Evolutionary conservation across 2,797 vertebrate genomes (phyloP).

Genomic region (Nyctibius grandis): DNA sequence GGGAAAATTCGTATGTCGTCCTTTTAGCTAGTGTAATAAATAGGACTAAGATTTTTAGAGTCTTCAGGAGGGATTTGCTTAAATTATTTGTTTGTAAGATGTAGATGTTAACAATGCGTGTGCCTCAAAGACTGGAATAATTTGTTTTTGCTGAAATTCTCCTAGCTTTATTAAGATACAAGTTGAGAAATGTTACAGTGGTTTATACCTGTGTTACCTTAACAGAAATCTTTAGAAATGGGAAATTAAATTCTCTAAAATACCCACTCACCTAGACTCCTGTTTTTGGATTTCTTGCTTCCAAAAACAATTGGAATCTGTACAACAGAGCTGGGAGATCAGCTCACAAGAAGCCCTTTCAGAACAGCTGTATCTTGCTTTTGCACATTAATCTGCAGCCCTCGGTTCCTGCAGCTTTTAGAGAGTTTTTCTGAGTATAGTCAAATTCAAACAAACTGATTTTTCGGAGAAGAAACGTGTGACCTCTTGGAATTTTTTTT

Average conservation of each 20-base stretch:
- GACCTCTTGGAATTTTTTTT: background rate
- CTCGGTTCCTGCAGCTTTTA: background rate
- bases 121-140: conserved; percentile 36
- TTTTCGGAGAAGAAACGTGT: background rate
- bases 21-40: background rate
- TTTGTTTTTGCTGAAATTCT: background rate
- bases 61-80: background rate
- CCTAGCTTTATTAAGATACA: background rate
- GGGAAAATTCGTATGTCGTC: background rate
- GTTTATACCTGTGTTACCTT: background rate
- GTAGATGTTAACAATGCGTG: background rate
- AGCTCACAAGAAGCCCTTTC: background rate
- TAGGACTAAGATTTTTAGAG: background rate
- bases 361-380: background rate
- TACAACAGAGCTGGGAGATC: background rate
- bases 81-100: conserved; percentile 15
- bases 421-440: background rate
- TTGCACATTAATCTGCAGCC: background rate
- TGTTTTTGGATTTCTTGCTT: background rate
- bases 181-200: background rate
- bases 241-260: background rate
- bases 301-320: background rate
- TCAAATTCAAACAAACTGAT: background rate
- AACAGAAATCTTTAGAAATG: background rate
- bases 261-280: background rate